Evolutionary conservation across 2,888 invertebrate genomes (phyloP).

Genomic region (Caenorhabditis sinica): DNA sequence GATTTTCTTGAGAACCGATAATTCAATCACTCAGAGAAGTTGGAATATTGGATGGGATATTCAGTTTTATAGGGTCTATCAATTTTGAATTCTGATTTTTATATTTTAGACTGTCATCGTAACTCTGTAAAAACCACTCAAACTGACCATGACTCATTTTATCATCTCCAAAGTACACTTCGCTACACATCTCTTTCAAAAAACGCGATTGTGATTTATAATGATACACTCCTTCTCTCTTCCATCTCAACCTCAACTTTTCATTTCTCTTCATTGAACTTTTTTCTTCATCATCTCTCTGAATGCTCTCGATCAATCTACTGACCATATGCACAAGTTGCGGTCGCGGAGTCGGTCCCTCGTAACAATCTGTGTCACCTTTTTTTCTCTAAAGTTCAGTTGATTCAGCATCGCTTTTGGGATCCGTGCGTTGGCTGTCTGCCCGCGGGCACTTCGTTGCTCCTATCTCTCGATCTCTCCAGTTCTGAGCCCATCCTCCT

Average conservation of each 20-base stretch:
- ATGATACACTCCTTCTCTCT: neutral
- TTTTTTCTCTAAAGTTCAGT: conserved; percentile 25
- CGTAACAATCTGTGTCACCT: conserved; percentile 45
- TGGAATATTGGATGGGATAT: too few relatives aligned
- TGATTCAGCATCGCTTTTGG: conserved; percentile 6
- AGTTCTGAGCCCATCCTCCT: neutral
- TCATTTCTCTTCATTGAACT: conserved; percentile 30
- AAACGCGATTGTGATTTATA: neutral
- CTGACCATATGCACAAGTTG: conserved; percentile 56
- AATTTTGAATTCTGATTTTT: too few relatives aligned
- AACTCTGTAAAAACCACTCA: too few relatives aligned
- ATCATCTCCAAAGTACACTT: neutral
- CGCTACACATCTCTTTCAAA: neutral
- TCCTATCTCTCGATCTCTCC: conserved; percentile 21
- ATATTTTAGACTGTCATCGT: too few relatives aligned
- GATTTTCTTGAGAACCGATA: too few relatives aligned
- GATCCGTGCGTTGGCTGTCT: conserved; percentile 51
- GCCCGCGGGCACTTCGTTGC: conserved; percentile 11
- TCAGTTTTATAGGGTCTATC: too few relatives aligned
- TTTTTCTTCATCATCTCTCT: neutral
- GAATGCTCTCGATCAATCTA: conserved; percentile 41
- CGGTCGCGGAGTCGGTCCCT: conserved; percentile 48
- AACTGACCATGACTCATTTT: too few relatives aligned
- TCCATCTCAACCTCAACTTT: conserved; percentile 10
- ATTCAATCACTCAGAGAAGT: too few relatives aligned